Evolutionary conservation across 2,888 invertebrate species (phyloP), one percentile per base, ranked within the genome.

Genomic region (Lasioglossum malachurum): DNA sequence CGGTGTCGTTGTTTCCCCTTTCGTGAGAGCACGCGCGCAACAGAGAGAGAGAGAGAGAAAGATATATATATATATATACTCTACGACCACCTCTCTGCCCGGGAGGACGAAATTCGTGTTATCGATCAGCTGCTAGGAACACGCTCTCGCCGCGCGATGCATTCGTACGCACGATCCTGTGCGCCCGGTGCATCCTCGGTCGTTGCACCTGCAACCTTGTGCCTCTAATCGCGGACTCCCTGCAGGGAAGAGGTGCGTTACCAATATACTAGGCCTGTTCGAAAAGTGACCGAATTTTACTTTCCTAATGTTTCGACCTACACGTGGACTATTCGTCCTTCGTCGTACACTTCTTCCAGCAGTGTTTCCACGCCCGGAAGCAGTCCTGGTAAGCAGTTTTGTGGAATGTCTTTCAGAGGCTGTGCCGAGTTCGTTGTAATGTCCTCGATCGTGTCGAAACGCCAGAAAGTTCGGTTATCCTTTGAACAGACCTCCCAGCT

Each of bases 91-190:
- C 31, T 19, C 69, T 67, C 35, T 46, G n/a, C 74, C 78, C 72
- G 76, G 84, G 80, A 80, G 88, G 67, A 67, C 83, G 78, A 83
- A 88, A 85, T 82, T 81, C 60, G 80, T 60, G 81, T 84, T 89
- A 88, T 89, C 89, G 89, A 89, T 89, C 89, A 82, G 85, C 81
- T 76, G 85, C 82, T 38, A 76, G 76, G 64, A 79, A 74, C 88
- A 77, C 85, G 80, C 64, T 71, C 69, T 69, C 82, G 71, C 46
- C 79, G 75, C 75, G 75, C 77, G 75, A 89, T 86, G 87, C 67
- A 87, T 84, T 84, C 80, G 80, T 73, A 83, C 87, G 84, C 80
- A 81, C 75, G 53, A 41, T 72, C 69, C 71, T 79, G 79, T 76
- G 78, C 71, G 78, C 78, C 60, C 60, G 84, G 73, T 75, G 80